Conservation (phyloP, 2,888 invertebrate species). For the Tenthredo livida region DNA sequence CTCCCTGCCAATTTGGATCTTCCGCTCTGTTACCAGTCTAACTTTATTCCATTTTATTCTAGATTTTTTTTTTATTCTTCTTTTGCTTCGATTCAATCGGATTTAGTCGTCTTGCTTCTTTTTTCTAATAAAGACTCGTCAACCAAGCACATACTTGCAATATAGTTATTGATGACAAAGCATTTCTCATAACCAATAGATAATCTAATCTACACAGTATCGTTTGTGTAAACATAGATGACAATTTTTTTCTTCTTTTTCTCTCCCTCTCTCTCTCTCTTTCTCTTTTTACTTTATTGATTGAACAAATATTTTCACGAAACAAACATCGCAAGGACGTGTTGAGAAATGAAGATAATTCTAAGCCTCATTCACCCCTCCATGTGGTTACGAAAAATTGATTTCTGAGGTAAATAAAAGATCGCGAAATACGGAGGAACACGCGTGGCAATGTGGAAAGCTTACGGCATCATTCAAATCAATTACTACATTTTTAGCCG, state of each 20-base stretch:
- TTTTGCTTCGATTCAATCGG: background rate
- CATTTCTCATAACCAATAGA: background rate
- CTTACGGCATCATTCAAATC: background rate
- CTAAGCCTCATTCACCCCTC: background rate
- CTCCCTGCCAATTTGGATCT: background rate
- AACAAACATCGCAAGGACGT: background rate
- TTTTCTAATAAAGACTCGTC: background rate
- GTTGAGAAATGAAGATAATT: background rate
- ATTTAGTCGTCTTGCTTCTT: background rate
- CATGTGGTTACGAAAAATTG: constrained; percentile 8
- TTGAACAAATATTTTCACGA: constrained; percentile 9
- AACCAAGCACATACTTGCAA: background rate
- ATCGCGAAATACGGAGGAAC: background rate
- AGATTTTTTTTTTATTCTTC: background rate
- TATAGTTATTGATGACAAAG: constrained; percentile 24
- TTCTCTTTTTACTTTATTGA: background rate
- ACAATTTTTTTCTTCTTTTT: background rate
- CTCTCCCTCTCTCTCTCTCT: background rate
- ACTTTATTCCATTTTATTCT: background rate
- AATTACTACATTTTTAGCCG: background rate
- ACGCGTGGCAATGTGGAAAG: background rate
- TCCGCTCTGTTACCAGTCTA: background rate
- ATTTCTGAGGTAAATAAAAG: background rate
- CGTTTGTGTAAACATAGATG: constrained; percentile 19
- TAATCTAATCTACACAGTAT: constrained; percentile 34